Percentiles rank a stretch among this genome's conserved stretches.
Evolutionary conservation across 2,888 invertebrate species (phyloP).

Genomic region (Xestia rhomboidea): DNA sequence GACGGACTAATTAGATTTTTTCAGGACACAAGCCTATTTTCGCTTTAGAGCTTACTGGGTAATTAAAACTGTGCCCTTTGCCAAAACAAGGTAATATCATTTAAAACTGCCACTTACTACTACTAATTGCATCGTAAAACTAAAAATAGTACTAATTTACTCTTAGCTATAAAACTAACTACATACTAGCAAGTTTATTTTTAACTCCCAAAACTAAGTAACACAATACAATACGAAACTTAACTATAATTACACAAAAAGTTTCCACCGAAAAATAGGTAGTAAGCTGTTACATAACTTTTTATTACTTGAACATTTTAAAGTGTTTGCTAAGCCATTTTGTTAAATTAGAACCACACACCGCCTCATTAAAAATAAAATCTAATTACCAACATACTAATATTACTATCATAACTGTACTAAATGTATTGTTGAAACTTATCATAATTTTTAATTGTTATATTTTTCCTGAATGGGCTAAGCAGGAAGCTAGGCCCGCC

Average conservation of each 20-base stretch:
- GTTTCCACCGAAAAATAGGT: constrained; percentile 13
- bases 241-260: constrained; percentile 13
- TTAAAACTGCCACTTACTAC: neutral
- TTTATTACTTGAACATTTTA: constrained; percentile 31
- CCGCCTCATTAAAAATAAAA: constrained; percentile 52
- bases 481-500: constrained; percentile 54
- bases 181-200: constrained; percentile 7
- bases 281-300: constrained; percentile 2
- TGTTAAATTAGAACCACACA: constrained; percentile 24
- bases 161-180: constrained; percentile 8
- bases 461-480: constrained; percentile 41
- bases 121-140: constrained; percentile 17
- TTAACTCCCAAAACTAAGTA: constrained; percentile 2
- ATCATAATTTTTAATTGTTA: constrained; percentile 50
- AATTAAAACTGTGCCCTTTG: neutral
- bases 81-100: neutral
- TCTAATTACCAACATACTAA: constrained; percentile 42
- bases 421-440: constrained; percentile 49
- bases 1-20: too few relatives aligned
- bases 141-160: constrained; percentile 17
- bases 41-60: neutral
- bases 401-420: constrained; percentile 44
- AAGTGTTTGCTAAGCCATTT: constrained; percentile 51
- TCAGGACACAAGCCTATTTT: neutral
- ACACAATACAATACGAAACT: constrained; percentile 11